Base-by-base conservation (phyloP, 2,888 invertebrate species). In the Notodonta dromedarius region DNA sequence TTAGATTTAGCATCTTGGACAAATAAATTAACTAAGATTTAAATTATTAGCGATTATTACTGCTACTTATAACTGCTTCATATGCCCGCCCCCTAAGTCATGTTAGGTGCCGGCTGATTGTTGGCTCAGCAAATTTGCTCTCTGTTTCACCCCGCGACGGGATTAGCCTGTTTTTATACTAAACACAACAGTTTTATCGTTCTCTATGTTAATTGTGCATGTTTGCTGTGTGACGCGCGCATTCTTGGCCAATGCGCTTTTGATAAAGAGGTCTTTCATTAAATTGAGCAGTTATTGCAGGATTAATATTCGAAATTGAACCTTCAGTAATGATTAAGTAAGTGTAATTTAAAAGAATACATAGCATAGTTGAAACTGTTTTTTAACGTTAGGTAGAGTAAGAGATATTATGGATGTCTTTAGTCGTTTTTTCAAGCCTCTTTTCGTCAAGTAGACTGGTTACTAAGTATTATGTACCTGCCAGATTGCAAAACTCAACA, bases 61-160 rank as follows among this genome's bases (percentile, higher is more conserved):
- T 2, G 9, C 7, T 1, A 24, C n/a, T 24, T 24, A 24, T 24
- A 24, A 12, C 56, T 52, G 66, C 56, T 7, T 50, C 8, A 58
- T 84, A 71, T 77, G 76, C 54, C 58, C 59, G 16, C 61, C 58
- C 68, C 88, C 77, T 87, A 85, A 84, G 63, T 76, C 80, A 85
- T 83, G 86, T 84, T 85, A 89, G 89, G 86, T 90, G 87, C 86
- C 83, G 77, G 83, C 77, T 87, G 86, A 86, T 86, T 91, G 92
- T 93, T 91, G 87, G 80, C 86, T 79, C 84, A 89, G 91, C 89
- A 93, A 92, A 93, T 93, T 92, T 93, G 90, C 88, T 89, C 89
- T 83, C 78, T 74, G 85, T 88, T 87, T 88, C 87, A 83, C 86
- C 88, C 84, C 69, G 76, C 81, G 79, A 76, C 70, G 77, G 90